Percentiles rank a stretch among this genome's conserved stretches.
phyloP scores from a whole-genome alignment of 2,797 vertebrate genomes.

The Phoxinus dragarum region DNA sequence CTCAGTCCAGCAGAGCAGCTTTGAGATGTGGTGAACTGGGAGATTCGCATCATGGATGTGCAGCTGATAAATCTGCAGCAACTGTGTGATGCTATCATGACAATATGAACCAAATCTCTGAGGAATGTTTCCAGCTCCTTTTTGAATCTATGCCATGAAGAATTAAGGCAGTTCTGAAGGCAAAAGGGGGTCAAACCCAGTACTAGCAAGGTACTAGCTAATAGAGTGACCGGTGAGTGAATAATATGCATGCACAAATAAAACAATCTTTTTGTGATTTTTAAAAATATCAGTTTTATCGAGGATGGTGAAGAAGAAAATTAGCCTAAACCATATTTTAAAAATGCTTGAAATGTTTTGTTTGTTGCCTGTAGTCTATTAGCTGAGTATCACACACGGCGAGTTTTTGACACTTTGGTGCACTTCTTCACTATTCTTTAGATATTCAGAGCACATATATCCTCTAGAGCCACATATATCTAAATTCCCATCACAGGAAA shows the following conservation, averaged over 20 bases:
- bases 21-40: too few species aligned
- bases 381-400: neutral
- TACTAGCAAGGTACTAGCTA: too few species aligned
- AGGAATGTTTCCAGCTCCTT: too few species aligned
- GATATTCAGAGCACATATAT: neutral
- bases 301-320: neutral
- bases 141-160: too few species aligned
- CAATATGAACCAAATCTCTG: too few species aligned
- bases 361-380: neutral
- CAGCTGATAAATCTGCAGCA: too few species aligned
- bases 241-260: neutral
- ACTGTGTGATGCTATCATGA: too few species aligned
- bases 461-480: conserved; percentile 29
- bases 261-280: neutral
- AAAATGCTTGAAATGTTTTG: neutral
- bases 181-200: too few species aligned
- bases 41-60: too few species aligned
- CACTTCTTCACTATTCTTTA: neutral
- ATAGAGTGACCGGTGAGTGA: neutral
- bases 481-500: conserved; percentile 30
- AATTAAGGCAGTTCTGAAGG: too few species aligned
- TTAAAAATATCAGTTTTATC: neutral
- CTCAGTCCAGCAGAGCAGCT: too few species aligned
- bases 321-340: neutral
- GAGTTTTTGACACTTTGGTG: conserved; percentile 21